These are phyloP conservation scores for Microplitis manilae DNA, from an alignment of 2,888 invertebrate genomes.

Conservation along the genomic window DNA sequence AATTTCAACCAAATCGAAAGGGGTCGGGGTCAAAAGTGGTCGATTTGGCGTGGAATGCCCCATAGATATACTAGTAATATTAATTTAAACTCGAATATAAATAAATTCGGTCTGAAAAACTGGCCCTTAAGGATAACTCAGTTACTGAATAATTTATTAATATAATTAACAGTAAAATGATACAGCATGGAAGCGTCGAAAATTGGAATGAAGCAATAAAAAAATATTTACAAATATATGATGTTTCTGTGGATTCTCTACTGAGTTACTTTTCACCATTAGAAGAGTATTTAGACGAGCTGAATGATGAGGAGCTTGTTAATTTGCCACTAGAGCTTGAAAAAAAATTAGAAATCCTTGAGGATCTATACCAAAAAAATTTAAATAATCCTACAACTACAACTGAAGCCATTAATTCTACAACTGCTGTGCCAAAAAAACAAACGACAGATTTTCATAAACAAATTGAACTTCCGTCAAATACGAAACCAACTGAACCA, in stretches of 20 bases:
- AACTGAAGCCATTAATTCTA: slow-evolving; percentile 31
- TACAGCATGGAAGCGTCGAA: slow-evolving; percentile 54
- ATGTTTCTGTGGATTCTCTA: slow-evolving; percentile 54
- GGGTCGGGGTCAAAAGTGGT: too few relatives aligned
- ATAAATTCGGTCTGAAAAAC: too few relatives aligned
- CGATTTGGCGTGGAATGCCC: too few relatives aligned
- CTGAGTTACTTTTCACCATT: slow-evolving; percentile 59
- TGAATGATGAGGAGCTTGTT: slow-evolving; percentile 47
- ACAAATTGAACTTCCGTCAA: neutral
- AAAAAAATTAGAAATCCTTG: slow-evolving; percentile 56
- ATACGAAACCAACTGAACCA: slow-evolving; percentile 25
- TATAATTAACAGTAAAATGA: slow-evolving; percentile 57
- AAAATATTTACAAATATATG: slow-evolving; percentile 54
- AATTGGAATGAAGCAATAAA: slow-evolving; percentile 56
- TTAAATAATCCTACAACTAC: slow-evolving; percentile 56
- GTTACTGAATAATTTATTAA: neutral
- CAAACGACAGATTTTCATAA: slow-evolving; percentile 4
- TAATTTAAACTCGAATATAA: too few relatives aligned
- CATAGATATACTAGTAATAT: too few relatives aligned
- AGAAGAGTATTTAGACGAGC: slow-evolving; percentile 58
- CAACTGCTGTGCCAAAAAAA: neutral
- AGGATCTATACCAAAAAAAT: slow-evolving; percentile 53
- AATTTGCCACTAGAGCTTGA: slow-evolving; percentile 50
- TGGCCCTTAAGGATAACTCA: neutral
- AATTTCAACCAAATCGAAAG: too few relatives aligned